Evolutionary conservation across 2,113 vertebrate species (phyloP).

Genomic region (Grammomys dolichurus): DNA sequence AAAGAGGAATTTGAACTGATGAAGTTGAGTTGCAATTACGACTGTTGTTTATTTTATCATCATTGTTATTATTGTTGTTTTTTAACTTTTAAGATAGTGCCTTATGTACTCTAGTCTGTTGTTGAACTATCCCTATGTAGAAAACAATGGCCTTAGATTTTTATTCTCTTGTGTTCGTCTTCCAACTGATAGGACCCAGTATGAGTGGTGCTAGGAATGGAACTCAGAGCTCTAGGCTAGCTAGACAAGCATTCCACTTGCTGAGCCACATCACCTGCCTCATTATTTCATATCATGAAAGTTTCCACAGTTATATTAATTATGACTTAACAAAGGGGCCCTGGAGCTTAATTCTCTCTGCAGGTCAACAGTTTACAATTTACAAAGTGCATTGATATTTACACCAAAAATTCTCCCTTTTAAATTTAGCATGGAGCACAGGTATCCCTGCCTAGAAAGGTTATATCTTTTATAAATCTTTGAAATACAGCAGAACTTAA

Average conservation of each 20-base stretch:
- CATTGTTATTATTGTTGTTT: too few species aligned
- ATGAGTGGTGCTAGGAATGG: not conserved
- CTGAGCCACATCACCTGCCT: not conserved
- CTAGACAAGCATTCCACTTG: not conserved
- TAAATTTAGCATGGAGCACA: not conserved
- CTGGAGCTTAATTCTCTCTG: not conserved
- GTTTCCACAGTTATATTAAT: not conserved
- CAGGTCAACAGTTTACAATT: not conserved
- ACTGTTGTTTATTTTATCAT: not conserved
- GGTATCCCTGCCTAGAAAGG: not conserved
- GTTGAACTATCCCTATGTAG: not conserved
- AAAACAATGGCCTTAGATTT: not conserved
- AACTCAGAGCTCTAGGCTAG: not conserved
- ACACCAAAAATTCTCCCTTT: not conserved
- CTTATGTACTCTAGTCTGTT: not conserved
- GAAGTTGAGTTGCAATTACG: too few species aligned
- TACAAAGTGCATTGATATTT: not conserved
- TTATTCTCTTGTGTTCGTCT: not conserved
- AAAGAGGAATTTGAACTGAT: not conserved
- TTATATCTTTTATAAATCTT: not conserved
- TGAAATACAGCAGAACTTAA: not conserved
- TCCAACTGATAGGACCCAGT: not conserved
- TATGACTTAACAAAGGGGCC: not conserved
- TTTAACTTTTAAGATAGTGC: not conserved
- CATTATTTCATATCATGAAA: not conserved